phyloP scores from a whole-genome alignment of 23 tunicate genomes.

The Trididemnum miniatum region DNA sequence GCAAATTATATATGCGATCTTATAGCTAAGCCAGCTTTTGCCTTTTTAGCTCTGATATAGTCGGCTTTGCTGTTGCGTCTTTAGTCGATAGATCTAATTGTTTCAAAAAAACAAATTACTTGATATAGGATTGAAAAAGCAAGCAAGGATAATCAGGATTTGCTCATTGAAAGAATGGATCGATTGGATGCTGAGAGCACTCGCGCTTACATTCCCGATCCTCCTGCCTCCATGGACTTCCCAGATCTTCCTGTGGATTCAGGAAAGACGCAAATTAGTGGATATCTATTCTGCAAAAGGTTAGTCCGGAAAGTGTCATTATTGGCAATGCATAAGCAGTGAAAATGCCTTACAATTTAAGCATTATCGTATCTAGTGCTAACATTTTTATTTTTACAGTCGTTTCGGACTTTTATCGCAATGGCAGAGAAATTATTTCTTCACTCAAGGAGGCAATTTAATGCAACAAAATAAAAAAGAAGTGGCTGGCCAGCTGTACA shows the following conservation, averaged over 20 bases:
- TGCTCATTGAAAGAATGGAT: constrained; percentile 53
- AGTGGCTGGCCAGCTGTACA: constrained; percentile 68
- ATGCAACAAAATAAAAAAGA: constrained; percentile 77
- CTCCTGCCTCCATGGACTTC: constrained; percentile 80
- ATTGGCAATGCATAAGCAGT: too few relatives aligned
- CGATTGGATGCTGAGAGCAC: constrained; percentile 76
- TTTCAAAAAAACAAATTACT: too few relatives aligned
- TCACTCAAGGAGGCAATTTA: constrained; percentile 83
- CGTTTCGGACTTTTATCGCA: constrained; percentile 55
- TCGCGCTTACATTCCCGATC: constrained; percentile 85
- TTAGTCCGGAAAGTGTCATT: too few relatives aligned
- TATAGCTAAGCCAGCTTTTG: not conserved
- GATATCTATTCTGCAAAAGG: constrained; percentile 57
- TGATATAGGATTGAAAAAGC: constrained; percentile 41
- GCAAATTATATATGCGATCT: too few relatives aligned
- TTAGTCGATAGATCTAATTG: too few relatives aligned
- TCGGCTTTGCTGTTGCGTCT: too few relatives aligned
- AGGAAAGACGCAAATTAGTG: constrained; percentile 62
- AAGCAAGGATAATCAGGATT: constrained; percentile 23
- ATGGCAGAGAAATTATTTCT: constrained; percentile 84
- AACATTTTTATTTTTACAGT: constrained; percentile 36
- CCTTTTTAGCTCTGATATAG: not conserved
- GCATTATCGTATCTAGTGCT: too few relatives aligned
- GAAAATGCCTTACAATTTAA: too few relatives aligned
- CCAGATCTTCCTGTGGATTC: constrained; percentile 80